Base-by-base conservation (phyloP, 2,888 invertebrate species). In the Drosophila tanythrix region DNA sequence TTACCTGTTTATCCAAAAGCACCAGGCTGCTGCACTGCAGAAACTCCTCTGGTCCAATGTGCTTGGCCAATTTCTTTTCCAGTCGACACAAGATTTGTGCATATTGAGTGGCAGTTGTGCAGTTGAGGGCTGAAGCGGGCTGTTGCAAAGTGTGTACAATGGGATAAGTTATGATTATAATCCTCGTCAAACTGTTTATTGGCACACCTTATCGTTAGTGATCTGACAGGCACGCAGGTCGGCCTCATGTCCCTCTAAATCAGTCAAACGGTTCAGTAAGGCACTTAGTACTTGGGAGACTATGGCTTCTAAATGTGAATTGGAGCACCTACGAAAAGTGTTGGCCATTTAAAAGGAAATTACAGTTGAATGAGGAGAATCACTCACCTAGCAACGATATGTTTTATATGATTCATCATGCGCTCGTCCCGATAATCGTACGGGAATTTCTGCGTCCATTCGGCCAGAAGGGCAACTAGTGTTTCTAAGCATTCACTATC, bases 231-330 rank as follows among this genome's bases (percentile, higher is more conserved):
- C 92, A 83, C 93, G 92, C 77, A 93, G 84, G 83, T 93, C 92
- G 86, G 92, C 91, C 84, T 93, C 93, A 80, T 93, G 93, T 90
- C 89, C 91, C 87, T 93, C 93, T 90, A 93, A 92, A 90, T 93
- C 93, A 91, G 93, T 93, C 92, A 93, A 90, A 87, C 93, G 93
- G 88, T 93, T 93, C 88, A 93, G 92, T 93, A 93, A 93, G 93
- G 93, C 93, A 93, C 93, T 93, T 91, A 93, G 88, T 91, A 92
- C 91, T 92, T 93, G 91, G 75, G 93, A 93, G 86, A 93, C 92
- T 88, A 90, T 76, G 78, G 90, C 91, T 89, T 92, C 92, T 85
- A 93, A 91, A 85, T 90, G 88, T 83, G 92, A 92, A 88, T 92
- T 92, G 74, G 92, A 92, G 88, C 93, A 93, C 89, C 93, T 93